Conservation (phyloP, 2,888 invertebrate species). For the Troilus luridus region DNA sequence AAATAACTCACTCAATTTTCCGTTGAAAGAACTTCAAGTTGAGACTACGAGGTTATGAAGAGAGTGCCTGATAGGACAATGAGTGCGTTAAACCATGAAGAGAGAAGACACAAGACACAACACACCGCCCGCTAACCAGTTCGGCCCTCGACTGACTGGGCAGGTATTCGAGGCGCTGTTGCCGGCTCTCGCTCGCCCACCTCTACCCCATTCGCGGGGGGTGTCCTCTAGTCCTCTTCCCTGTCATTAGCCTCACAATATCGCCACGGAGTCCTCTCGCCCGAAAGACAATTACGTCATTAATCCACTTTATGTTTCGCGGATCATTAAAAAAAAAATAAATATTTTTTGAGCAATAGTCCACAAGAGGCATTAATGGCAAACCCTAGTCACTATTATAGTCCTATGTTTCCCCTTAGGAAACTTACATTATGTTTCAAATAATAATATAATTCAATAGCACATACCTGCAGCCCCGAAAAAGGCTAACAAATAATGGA, state of each 20-base stretch:
- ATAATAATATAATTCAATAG: no score
- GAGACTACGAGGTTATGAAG: conserved; percentile 23
- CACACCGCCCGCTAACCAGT: conserved; percentile 50
- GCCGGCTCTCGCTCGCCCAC: conserved; percentile 56
- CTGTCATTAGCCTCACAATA: conserved; percentile 33
- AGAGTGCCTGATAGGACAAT: conserved; percentile 49
- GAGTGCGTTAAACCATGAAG: conserved; percentile 46
- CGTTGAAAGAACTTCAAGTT: conserved; percentile 48
- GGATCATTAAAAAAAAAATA: not conserved
- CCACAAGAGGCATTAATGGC: no score
- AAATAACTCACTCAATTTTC: conserved; percentile 57
- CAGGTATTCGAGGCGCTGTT: conserved; percentile 51
- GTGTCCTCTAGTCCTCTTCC: conserved; percentile 28
- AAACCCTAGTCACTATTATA: no score
- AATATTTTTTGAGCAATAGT: not conserved
- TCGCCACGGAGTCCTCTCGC: not conserved
- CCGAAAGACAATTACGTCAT: not conserved
- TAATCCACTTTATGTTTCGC: not conserved
- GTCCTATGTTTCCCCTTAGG: no score
- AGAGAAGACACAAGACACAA: not conserved
- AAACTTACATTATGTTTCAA: no score
- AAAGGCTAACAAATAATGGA: no score
- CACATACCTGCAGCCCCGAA: no score
- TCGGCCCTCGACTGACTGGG: conserved; percentile 53
- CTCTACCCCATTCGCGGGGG: conserved; percentile 23